These are phyloP conservation scores for Leucoraja erinaceus DNA, from an alignment of 2,113 vertebrate genomes.

Conservation along the genomic window DNA sequence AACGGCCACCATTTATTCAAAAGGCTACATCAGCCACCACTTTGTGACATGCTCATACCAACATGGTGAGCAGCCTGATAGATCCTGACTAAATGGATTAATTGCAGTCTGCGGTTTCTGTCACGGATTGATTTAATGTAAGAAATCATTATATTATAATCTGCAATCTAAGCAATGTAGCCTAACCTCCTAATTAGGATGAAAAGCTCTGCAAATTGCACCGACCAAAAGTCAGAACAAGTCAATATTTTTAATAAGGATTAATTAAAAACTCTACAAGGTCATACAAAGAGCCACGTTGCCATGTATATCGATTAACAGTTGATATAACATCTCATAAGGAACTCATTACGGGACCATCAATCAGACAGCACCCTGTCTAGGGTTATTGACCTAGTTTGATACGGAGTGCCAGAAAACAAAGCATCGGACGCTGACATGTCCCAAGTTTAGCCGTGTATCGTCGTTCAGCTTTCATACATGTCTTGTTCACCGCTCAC, in stretches of 20 bases:
- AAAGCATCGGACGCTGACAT: constrained; percentile 9
- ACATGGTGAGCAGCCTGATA: constrained; percentile 19
- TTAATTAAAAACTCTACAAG: constrained; percentile 82
- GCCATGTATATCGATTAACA: constrained; percentile 88
- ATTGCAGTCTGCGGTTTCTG: constrained; percentile 37
- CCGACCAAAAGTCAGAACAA: constrained; percentile 63
- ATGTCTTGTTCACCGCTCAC: neutral
- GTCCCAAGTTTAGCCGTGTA: neutral
- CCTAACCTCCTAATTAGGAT: constrained; percentile 68
- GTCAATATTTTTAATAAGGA: constrained; percentile 85
- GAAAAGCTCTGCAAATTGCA: constrained; percentile 58
- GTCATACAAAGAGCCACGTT: constrained; percentile 78
- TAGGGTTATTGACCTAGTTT: constrained; percentile 16
- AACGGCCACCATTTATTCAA: constrained; percentile 11
- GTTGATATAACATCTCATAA: constrained; percentile 82
- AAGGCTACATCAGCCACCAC: neutral
- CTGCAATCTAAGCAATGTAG: constrained; percentile 58
- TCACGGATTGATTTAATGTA: constrained; percentile 52
- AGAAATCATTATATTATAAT: constrained; percentile 66
- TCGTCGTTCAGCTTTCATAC: neutral
- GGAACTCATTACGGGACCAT: constrained; percentile 75
- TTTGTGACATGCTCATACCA: constrained; percentile 17
- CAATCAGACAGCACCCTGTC: constrained; percentile 50
- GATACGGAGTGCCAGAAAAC: neutral
- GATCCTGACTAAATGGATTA: constrained; percentile 38